Evolutionary conservation across 2,113 vertebrate species (phyloP).

Genomic region (Opisthocomus hoazin): DNA sequence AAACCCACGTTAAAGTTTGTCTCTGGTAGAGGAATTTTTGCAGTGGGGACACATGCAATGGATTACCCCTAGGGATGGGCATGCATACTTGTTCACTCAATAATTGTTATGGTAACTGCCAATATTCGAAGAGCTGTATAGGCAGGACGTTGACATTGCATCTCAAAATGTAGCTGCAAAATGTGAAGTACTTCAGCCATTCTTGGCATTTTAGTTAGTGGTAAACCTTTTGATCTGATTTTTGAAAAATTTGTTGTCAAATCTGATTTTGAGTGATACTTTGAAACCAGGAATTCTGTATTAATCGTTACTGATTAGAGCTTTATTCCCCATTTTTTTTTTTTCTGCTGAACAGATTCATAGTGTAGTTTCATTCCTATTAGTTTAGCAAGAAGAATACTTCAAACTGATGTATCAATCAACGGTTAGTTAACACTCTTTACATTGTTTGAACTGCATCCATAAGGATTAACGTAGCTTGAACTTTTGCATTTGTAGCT

Average conservation of each 20-base stretch:
- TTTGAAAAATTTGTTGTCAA: not conserved
- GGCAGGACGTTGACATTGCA: fast-evolving
- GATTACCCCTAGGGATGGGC: not conserved
- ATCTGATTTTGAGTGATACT: not conserved
- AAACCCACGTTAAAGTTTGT: not conserved
- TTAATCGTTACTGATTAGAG: not conserved
- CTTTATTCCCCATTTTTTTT: not conserved
- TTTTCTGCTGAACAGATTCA: not conserved
- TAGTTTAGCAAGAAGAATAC: not conserved
- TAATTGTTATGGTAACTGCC: not conserved
- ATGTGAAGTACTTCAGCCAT: not conserved
- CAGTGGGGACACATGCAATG: not conserved
- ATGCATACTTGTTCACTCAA: not conserved
- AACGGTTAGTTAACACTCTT: not conserved
- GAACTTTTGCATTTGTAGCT: not conserved
- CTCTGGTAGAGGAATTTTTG: not conserved
- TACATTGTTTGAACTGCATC: too few species aligned
- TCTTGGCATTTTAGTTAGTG: not conserved
- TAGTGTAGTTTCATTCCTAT: not conserved
- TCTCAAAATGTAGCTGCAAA: not conserved
- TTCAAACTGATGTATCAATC: not conserved
- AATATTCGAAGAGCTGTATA: not conserved
- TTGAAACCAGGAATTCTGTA: not conserved
- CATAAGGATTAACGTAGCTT: not conserved
- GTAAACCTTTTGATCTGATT: not conserved